These are phyloP conservation scores for Champsocephalus gunnari DNA, from an alignment of 2,797 vertebrate genomes.

Conservation along the genomic window DNA sequence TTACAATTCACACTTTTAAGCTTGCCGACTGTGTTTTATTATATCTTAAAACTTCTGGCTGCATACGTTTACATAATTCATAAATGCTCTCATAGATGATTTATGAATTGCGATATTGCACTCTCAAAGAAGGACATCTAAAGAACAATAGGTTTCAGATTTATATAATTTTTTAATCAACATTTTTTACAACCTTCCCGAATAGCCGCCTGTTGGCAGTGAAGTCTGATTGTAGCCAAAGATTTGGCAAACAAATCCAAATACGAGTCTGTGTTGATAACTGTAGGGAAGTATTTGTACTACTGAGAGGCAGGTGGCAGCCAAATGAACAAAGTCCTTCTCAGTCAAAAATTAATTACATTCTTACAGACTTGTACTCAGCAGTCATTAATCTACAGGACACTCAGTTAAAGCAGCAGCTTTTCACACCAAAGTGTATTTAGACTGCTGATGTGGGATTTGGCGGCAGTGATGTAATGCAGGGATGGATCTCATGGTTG, in stretches of 20 bases:
- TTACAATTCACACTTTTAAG: constrained; percentile 39
- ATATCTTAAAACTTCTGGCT: constrained; percentile 39
- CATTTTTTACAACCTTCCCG: constrained; percentile 19
- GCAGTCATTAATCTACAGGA: constrained; percentile 51
- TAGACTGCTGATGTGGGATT: constrained; percentile 54
- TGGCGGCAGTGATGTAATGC: constrained; percentile 67
- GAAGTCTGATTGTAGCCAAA: constrained; percentile 40
- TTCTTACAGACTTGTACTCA: constrained; percentile 37
- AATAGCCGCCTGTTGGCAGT: constrained; percentile 37
- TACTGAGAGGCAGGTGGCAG: constrained; percentile 64
- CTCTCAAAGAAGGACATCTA: constrained; percentile 38
- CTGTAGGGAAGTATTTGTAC: constrained; percentile 53
- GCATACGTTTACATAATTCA: constrained; percentile 59
- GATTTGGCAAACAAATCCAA: constrained; percentile 53
- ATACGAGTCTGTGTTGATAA: constrained; percentile 45
- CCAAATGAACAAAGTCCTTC: constrained; percentile 58
- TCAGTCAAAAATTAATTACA: constrained; percentile 54
- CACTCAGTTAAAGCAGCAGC: constrained; percentile 50
- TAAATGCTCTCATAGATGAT: constrained; percentile 50
- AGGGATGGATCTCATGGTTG: constrained; percentile 50
- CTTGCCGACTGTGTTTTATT: constrained; percentile 39
- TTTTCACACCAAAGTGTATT: constrained; percentile 56
- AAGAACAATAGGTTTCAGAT: constrained; percentile 44
- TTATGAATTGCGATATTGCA: constrained; percentile 56
- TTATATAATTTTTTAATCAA: constrained; percentile 44